Conservation (phyloP, 1,140 invertebrate genomes). For the Scaptomyza pallida region DNA sequence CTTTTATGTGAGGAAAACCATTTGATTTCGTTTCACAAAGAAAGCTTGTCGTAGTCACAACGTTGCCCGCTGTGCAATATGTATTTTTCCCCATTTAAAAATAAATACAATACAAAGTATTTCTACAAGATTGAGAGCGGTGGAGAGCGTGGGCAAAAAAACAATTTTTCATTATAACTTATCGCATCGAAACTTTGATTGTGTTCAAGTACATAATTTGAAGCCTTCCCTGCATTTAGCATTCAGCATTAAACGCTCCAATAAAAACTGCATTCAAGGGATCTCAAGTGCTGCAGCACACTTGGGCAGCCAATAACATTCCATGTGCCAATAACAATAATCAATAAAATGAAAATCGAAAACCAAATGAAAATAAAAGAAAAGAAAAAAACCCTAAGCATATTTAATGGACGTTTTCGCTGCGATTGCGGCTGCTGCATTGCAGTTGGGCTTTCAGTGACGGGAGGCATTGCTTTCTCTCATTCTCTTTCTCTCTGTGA, state of each 20-base stretch:
- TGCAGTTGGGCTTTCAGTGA: constrained; percentile 9
- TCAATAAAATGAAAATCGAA: constrained; percentile 33
- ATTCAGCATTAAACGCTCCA: constrained; percentile 1
- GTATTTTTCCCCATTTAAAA: no score
- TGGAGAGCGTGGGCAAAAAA: neutral
- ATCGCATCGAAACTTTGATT: neutral
- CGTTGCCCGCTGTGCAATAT: no score
- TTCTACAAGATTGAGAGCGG: no score
- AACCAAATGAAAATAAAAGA: constrained; percentile 35
- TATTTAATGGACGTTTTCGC: constrained; percentile 51
- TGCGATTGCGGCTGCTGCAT: constrained; percentile 29
- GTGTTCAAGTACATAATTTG: constrained; percentile 7
- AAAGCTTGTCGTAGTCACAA: no score
- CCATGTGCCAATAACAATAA: constrained; percentile 38
- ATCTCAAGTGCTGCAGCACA: constrained; percentile 4
- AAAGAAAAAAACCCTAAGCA: constrained; percentile 25
- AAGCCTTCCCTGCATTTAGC: constrained; percentile 4
- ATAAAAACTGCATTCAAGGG: neutral
- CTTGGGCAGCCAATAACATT: constrained; percentile 7
- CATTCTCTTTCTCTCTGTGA: no score
- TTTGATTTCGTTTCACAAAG: no score
- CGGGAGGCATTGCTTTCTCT: neutral
- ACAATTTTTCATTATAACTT: neutral
- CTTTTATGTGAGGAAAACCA: no score
- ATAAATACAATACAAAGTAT: no score